phyloP scores from a whole-genome alignment of 2,888 invertebrate genomes.

The Eustalomyia histrio region DNA sequence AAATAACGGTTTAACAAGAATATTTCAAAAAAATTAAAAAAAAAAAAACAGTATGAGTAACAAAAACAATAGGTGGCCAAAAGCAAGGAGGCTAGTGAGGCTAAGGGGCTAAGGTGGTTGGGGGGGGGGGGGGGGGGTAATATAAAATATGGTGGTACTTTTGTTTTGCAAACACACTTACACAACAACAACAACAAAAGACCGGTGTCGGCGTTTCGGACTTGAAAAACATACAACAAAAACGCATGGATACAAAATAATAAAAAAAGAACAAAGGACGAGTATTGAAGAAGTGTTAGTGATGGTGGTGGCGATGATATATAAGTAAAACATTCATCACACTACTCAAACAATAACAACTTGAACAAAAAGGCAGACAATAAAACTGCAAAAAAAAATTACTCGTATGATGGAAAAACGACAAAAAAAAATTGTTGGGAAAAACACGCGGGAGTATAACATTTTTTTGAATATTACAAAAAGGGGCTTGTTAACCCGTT shows the following conservation, averaged over 20 bases:
- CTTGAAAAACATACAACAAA: conserved; percentile 75
- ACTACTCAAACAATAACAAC: conserved; percentile 8
- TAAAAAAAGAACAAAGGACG: neutral
- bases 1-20: conserved; percentile 22
- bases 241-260: conserved; percentile 34
- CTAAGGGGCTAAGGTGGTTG: no score
- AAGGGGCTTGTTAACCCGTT: neutral
- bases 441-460: conserved; percentile 41
- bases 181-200: conserved; percentile 23
- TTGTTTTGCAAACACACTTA: conserved; percentile 51
- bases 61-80: conserved; percentile 37
- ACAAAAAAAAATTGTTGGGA: neutral
- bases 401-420: neutral
- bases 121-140: conserved; percentile 26
- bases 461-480: neutral
- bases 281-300: neutral
- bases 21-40: conserved; percentile 29
- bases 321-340: conserved; percentile 19
- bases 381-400: conserved; percentile 38
- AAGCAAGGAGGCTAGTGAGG: neutral
- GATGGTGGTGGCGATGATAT: neutral
- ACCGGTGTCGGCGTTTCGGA: conserved; percentile 76
- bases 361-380: conserved; percentile 34
- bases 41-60: conserved; percentile 58
- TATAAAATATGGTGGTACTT: conserved; percentile 59